Percentiles rank a stretch among this genome's conserved stretches.
phyloP scores from a whole-genome alignment of 2,888 invertebrate genomes.

The Drosophila paramelanica region DNA sequence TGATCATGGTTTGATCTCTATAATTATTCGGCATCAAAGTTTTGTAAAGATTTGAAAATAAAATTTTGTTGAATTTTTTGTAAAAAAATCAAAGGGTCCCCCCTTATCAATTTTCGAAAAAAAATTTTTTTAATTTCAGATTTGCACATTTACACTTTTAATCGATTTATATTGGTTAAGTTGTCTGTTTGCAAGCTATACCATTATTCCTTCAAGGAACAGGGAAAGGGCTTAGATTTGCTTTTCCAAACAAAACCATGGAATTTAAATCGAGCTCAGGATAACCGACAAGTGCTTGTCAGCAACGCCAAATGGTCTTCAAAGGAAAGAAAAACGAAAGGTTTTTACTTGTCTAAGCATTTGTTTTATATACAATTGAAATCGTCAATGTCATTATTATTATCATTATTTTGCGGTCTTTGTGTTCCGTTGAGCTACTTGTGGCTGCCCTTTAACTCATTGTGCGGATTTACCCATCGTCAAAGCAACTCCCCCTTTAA shows the following conservation, averaged over 20 bases:
- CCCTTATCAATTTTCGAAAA: no score
- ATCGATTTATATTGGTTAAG: no score
- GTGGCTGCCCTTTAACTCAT: slow-evolving; percentile 26
- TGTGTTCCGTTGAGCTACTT: slow-evolving; percentile 42
- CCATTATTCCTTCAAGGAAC: no score
- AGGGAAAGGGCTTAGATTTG: neutral
- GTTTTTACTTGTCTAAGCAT: slow-evolving; percentile 12
- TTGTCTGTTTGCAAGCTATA: no score
- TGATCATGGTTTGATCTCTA: no score
- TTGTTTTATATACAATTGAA: slow-evolving; percentile 47
- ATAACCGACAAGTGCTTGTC: slow-evolving; percentile 18
- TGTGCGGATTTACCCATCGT: slow-evolving; percentile 15
- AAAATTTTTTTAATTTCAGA: no score
- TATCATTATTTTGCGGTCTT: slow-evolving; percentile 39
- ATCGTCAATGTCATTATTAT: slow-evolving; percentile 67
- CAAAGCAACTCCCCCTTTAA: slow-evolving; percentile 50
- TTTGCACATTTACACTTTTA: no score
- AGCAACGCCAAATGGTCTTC: neutral
- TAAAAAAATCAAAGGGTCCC: no score
- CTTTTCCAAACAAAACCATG: neutral
- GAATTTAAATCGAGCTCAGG: slow-evolving; percentile 1
- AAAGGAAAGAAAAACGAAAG: neutral
- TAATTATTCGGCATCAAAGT: no score
- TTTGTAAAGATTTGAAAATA: no score
- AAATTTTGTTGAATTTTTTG: no score